Conservation (phyloP, 2,888 invertebrate species). For the Hartigia nigra region DNA sequence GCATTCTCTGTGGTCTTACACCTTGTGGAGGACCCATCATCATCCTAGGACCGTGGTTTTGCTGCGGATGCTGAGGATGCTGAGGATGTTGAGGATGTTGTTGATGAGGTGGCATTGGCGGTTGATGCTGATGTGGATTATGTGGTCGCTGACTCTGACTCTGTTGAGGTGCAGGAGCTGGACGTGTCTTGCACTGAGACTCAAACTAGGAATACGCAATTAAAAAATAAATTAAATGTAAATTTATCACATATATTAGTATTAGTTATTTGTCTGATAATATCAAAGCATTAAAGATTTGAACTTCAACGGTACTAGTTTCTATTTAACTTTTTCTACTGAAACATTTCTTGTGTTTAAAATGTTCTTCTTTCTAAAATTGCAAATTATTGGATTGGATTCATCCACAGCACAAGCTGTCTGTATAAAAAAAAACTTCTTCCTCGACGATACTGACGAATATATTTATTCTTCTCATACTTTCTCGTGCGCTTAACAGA, state of each 20-base stretch:
- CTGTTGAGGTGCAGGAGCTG: constrained; percentile 79
- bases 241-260: not conserved
- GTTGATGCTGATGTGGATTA: constrained; percentile 69
- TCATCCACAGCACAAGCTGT: too few relatives aligned
- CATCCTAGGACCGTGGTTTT: constrained; percentile 70
- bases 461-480: too few relatives aligned
- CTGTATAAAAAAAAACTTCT: too few relatives aligned
- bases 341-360: too few relatives aligned
- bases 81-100: constrained; percentile 69
- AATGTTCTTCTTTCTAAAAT: too few relatives aligned
- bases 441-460: too few relatives aligned
- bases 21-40: constrained; percentile 71
- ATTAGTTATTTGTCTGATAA: constrained; percentile 13
- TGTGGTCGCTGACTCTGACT: constrained; percentile 71
- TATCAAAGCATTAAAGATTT: too few relatives aligned
- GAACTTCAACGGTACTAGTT: too few relatives aligned
- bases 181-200: constrained; percentile 90
- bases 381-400: too few relatives aligned
- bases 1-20: constrained; percentile 59
- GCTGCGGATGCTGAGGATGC: constrained; percentile 67
- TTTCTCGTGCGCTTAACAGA: too few relatives aligned
- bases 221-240: not conserved
- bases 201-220: constrained; percentile 76
- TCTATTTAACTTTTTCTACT: too few relatives aligned
- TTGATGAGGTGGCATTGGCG: constrained; percentile 66